Evolutionary conservation across 2,113 vertebrate genomes (phyloP).

Genomic region (Semnornis frantzii): DNA sequence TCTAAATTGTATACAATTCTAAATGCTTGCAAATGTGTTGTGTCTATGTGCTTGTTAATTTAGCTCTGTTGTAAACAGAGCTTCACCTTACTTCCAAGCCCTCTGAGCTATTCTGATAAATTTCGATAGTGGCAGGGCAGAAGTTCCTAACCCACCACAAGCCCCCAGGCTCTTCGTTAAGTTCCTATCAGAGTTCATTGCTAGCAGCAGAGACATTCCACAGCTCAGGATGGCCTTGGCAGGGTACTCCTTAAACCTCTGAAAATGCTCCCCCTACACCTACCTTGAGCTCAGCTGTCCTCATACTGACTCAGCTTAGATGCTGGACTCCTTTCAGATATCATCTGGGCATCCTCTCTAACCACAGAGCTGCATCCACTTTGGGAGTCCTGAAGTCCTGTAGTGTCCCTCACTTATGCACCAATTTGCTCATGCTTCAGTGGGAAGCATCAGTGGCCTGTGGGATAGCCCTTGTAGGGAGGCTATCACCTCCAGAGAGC

Average conservation of each 20-base stretch:
- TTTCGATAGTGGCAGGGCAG: too few species aligned
- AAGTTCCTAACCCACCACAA: too few species aligned
- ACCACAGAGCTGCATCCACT: not conserved
- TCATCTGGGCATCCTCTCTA: not conserved
- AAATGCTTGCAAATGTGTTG: too few species aligned
- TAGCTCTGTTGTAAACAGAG: too few species aligned
- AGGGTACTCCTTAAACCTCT: not conserved
- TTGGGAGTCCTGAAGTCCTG: not conserved
- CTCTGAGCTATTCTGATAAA: too few species aligned
- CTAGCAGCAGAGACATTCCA: accelerated
- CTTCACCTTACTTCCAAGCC: too few species aligned
- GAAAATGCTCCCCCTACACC: not conserved
- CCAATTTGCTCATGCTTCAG: not conserved
- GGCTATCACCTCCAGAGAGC: not conserved
- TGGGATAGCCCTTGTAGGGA: not conserved
- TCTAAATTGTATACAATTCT: too few species aligned
- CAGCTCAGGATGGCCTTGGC: not conserved
- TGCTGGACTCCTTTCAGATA: not conserved
- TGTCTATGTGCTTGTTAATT: too few species aligned
- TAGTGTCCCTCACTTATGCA: not conserved
- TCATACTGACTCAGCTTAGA: not conserved
- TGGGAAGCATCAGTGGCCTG: not conserved
- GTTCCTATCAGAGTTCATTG: not conserved
- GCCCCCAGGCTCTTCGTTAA: not conserved
- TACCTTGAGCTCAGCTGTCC: not conserved